Conservation (phyloP, 2,888 invertebrate genomes). For the Pseudolycoriella hygida region DNA sequence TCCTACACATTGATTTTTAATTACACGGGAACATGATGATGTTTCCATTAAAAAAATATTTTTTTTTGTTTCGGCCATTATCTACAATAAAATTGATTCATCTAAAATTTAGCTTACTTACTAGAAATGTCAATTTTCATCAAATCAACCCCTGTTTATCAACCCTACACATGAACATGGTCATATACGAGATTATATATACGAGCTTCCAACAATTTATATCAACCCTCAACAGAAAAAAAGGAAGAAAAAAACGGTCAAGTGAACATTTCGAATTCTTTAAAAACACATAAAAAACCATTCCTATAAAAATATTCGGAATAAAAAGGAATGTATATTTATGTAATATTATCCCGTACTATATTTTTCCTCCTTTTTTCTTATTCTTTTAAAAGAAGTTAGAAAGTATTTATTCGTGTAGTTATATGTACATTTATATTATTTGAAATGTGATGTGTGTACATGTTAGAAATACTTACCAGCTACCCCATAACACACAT, state of each 20-base stretch:
- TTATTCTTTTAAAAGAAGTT: slow-evolving; percentile 2
- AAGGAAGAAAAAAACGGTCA: not conserved
- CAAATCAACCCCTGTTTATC: slow-evolving; percentile 2
- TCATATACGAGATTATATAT: not conserved
- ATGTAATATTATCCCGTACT: slow-evolving; percentile 1
- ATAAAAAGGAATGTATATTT: slow-evolving; percentile 1
- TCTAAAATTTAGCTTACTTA: slow-evolving; percentile 2
- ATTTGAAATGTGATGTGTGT: too few relatives aligned
- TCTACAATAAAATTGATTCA: not conserved
- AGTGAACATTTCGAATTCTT: slow-evolving; percentile 4
- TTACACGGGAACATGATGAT: too few relatives aligned
- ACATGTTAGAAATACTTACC: not conserved
- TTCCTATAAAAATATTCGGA: slow-evolving; percentile 1
- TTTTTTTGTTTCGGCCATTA: too few relatives aligned
- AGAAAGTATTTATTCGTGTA: not conserved
- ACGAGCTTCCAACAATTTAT: not conserved
- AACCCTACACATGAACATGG: not conserved
- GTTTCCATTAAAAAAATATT: too few relatives aligned
- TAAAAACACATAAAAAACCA: not conserved
- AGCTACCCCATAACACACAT: not conserved
- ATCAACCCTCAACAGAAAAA: not conserved
- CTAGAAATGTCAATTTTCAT: slow-evolving; percentile 2
- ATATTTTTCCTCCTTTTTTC: not conserved
- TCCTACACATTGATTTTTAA: too few relatives aligned
- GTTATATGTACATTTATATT: too few relatives aligned